Conservation (phyloP, 2,113 vertebrate genomes). For the Calcarius ornatus region DNA sequence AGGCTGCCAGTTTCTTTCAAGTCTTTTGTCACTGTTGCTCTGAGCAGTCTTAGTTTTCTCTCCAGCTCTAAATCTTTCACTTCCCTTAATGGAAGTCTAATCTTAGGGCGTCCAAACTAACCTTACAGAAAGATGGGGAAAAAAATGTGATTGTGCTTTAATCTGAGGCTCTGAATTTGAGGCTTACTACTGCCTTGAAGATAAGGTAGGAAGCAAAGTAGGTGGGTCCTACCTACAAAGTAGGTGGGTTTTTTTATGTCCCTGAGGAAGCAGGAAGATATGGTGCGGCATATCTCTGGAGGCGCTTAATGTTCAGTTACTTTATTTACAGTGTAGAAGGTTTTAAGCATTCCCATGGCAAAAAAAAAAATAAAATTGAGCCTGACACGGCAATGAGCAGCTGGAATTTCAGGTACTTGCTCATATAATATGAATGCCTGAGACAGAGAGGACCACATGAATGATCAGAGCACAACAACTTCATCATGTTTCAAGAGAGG, state of each 20-base stretch:
- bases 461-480: not conserved
- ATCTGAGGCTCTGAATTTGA: not conserved
- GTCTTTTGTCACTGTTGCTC: not conserved
- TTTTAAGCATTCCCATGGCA: not conserved
- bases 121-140: not conserved
- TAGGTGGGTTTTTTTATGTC: not conserved
- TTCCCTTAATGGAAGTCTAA: not conserved
- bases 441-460: not conserved
- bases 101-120: not conserved
- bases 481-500: fast-evolving
- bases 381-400: not conserved
- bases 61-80: not conserved
- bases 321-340: not conserved
- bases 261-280: not conserved
- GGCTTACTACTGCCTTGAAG: not conserved
- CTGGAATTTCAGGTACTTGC: not conserved
- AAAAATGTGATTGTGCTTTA: not conserved
- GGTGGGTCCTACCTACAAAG: not conserved
- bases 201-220: not conserved
- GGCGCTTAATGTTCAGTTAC: not conserved
- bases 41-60: not conserved
- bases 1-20: not conserved
- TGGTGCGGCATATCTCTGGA: fast-evolving
- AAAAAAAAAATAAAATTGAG: not conserved
- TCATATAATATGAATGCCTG: fast-evolving